A percentile compares a stretch with the other conserved stretches of the same genome.
These are phyloP conservation scores for Apamea monoglypha DNA, from an alignment of 2,888 invertebrate species.

Conservation along the genomic window DNA sequence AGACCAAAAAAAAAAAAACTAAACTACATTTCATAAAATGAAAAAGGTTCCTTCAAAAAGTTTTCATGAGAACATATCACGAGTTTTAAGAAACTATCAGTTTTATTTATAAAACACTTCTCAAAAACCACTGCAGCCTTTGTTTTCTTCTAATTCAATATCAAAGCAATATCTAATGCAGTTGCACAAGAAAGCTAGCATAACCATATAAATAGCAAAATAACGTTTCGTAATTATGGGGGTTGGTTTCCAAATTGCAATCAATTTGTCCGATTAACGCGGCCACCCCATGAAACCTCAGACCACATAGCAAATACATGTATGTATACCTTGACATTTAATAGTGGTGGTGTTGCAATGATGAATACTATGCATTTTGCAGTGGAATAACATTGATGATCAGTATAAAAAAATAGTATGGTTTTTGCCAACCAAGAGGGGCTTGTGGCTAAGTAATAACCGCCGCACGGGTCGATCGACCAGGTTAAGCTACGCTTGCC, in stretches of 20 bases:
- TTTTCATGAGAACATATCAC: not conserved
- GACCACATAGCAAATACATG: conserved; percentile 50
- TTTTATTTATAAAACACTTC: not conserved
- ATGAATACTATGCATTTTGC: not conserved
- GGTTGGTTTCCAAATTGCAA: conserved; percentile 62
- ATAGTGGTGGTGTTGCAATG: conserved; percentile 15
- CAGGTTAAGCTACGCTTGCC: no score
- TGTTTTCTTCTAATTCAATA: not conserved
- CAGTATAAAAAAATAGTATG: no score
- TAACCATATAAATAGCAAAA: conserved; percentile 53
- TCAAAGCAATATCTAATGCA: conserved; percentile 15
- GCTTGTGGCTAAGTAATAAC: no score
- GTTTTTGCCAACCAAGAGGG: not conserved
- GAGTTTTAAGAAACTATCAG: not conserved
- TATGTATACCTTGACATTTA: conserved; percentile 22
- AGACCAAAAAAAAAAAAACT: not conserved
- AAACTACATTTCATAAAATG: not conserved
- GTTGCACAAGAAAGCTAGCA: conserved; percentile 38
- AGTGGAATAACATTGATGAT: not conserved
- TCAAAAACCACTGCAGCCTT: not conserved
- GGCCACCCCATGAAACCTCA: conserved; percentile 60
- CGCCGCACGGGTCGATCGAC: no score
- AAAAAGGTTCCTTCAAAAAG: no score
- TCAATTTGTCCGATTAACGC: conserved; percentile 61
- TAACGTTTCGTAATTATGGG: conserved; percentile 60